Base-by-base conservation (phyloP, 2,888 invertebrate genomes). In the Euphydryas editha region DNA sequence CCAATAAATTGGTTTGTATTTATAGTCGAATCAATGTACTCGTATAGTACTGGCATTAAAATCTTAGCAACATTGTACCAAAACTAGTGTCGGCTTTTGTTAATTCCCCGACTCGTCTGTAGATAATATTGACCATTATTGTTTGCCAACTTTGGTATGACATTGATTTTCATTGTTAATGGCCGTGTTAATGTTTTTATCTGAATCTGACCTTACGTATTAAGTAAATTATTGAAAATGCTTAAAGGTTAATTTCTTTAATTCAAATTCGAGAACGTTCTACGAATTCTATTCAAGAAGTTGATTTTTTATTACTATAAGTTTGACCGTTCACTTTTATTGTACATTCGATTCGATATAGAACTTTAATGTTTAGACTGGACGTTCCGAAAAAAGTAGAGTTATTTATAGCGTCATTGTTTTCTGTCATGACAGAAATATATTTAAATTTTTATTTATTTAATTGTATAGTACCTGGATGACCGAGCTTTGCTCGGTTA, bases 161-260 rank as follows among this genome's bases (percentile, higher is more conserved):
- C 62, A 13, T 44, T 59, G 69, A 67, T 44, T 55, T 62, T 70
- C 59, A 70, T 67, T 67, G 62, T 70, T 65, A 57, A 70, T 64
- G 49, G 59, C 59, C 57, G 56, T 58, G 56, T 62, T 46, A 69
- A 60, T 58, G 36, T 39, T 56, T 65, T 59, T 65, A 70, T 70
- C 67, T 62, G 58, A 59, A 69, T 62, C 67, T 70, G 64, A 70
- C 65, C 69, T 67, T 44, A 59, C 59, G 44, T 62, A 55, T 62
- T 65, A 65, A 58, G 44, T 65, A 59, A 62, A 62, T 65, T 47
- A 24, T 57, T 62, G 30, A 24, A 30, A 18, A 58, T 63, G 13
- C 24, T 62, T 65, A 59, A 3, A 56, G 62, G 65, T 68, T 61
- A 61, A 39, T 44, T 59, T 59, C 58, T 55, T 51, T 55, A 47